Conservation (phyloP, 2,797 vertebrate genomes). For the Meda fulgida region DNA sequence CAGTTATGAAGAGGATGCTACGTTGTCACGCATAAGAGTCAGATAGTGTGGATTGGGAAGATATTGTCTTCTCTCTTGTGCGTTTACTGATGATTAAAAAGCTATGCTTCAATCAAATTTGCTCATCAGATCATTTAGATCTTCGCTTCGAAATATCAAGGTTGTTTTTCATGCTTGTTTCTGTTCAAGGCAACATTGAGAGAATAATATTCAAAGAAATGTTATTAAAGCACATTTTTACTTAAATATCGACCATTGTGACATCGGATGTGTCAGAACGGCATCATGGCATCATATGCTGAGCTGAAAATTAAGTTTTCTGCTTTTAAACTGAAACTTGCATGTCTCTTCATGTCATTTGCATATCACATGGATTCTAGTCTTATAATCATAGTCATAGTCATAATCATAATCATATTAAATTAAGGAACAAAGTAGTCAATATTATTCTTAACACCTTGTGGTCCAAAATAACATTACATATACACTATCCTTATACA, state of each 20-base stretch:
- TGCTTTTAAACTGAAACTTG: not conserved
- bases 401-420: not conserved
- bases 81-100: not conserved
- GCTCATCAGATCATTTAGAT: conserved; percentile 18
- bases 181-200: conserved; percentile 16
- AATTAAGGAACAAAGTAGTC: not conserved
- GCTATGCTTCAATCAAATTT: not conserved
- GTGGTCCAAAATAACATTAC: too few species aligned
- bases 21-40: not conserved
- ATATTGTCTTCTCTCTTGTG: not conserved
- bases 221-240: conserved; percentile 50
- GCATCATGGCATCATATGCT: not conserved
- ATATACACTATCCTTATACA: too few species aligned
- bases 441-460: too few species aligned
- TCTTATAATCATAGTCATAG: not conserved
- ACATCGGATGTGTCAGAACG: conserved; percentile 28
- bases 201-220: conserved; percentile 1
- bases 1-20: not conserved
- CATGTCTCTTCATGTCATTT: not conserved
- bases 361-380: not conserved
- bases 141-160: conserved; percentile 45
- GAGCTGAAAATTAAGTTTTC: not conserved
- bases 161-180: conserved; percentile 47
- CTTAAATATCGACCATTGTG: conserved; percentile 51
- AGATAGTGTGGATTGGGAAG: not conserved